phyloP scores from a whole-genome alignment of 2,888 invertebrate genomes.

The Troides aeacus region DNA sequence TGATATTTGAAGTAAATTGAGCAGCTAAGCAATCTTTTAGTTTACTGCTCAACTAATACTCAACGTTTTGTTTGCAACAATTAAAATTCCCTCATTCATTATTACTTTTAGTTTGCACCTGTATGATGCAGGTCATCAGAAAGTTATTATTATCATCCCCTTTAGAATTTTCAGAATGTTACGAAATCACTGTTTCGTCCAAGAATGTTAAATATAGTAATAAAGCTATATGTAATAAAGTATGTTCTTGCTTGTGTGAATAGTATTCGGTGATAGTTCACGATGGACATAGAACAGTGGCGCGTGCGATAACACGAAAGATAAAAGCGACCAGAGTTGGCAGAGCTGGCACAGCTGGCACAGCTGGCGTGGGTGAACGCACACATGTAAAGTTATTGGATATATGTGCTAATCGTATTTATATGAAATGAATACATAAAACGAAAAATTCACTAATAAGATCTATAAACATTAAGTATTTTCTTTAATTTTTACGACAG shows the following conservation, averaged over 20 bases:
- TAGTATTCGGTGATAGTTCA: conserved; percentile 34
- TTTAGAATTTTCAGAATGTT: conserved; percentile 9
- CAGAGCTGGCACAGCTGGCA: too few relatives aligned
- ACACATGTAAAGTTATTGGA: conserved; percentile 36
- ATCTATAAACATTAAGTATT: too few relatives aligned
- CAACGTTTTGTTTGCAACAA: neutral
- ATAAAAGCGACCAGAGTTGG: conserved; percentile 43
- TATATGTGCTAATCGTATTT: neutral
- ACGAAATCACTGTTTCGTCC: neutral
- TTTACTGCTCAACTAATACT: neutral
- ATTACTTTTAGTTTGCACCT: too few relatives aligned
- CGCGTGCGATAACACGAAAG: conserved; percentile 71
- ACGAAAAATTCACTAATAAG: too few relatives aligned
- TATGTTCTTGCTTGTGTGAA: conserved; percentile 6
- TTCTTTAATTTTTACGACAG: too few relatives aligned
- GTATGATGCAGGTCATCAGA: neutral
- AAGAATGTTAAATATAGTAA: neutral
- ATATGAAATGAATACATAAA: neutral
- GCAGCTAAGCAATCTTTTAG: neutral
- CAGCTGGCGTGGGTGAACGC: conserved; percentile 70
- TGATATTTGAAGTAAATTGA: neutral
- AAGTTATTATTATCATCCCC: conserved; percentile 12
- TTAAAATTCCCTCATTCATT: too few relatives aligned
- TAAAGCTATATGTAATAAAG: conserved; percentile 6
- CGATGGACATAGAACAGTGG: conserved; percentile 54